Evolutionary conservation across 2,888 invertebrate species (phyloP).

Genomic region (Cosmopolites sordidus): DNA sequence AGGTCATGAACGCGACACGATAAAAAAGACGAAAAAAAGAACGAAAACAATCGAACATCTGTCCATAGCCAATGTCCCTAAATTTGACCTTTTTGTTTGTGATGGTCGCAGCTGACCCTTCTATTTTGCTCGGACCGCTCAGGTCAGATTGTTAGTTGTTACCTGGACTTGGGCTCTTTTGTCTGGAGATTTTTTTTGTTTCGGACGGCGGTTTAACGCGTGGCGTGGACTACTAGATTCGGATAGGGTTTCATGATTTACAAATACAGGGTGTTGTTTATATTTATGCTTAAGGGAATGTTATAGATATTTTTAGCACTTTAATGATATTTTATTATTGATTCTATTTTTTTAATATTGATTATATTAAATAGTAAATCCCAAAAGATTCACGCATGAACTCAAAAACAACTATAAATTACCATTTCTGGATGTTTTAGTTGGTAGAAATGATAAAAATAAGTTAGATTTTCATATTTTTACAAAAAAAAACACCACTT

Average conservation of each 20-base stretch:
- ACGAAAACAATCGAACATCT: constrained; percentile 25
- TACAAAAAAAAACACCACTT: too few species aligned
- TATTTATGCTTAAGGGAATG: too few species aligned
- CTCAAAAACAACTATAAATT: too few species aligned
- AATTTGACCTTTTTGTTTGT: constrained; percentile 39
- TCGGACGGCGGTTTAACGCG: constrained; percentile 8
- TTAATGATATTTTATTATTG: too few species aligned
- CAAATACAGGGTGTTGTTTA: too few species aligned
- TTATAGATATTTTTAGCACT: too few species aligned
- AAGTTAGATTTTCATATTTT: too few species aligned
- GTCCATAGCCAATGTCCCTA: constrained; percentile 41
- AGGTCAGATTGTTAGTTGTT: constrained; percentile 25
- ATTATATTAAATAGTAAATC: too few species aligned
- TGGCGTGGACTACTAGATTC: constrained; percentile 11
- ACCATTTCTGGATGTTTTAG: too few species aligned
- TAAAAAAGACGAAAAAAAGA: constrained; percentile 11
- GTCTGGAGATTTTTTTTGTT: constrained; percentile 15
- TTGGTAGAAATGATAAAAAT: too few species aligned
- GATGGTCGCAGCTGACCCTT: constrained; percentile 1
- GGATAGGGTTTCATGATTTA: neutral
- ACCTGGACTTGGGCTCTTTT: constrained; percentile 21
- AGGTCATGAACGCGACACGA: constrained; percentile 16
- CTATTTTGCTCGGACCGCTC: constrained; percentile 1
- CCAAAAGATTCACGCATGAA: too few species aligned
- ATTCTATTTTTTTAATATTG: too few species aligned